phyloP scores from a whole-genome alignment of 2,888 invertebrate genomes.

The Sinodicranocentrus sp. region DNA sequence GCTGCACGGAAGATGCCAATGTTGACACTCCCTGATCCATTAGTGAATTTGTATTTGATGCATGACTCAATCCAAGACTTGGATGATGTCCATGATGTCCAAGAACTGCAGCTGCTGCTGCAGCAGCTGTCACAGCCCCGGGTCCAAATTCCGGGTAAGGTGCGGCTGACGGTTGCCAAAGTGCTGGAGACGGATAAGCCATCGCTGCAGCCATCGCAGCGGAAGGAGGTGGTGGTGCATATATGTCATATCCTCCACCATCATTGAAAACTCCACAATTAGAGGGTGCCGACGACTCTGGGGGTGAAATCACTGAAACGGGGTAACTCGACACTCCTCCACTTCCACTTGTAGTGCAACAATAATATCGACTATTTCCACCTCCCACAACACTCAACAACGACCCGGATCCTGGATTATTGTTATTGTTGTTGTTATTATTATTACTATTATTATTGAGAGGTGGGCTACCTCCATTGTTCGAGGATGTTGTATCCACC shows the following conservation, averaged over 20 bases:
- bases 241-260: constrained; percentile 46
- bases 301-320: constrained; percentile 43
- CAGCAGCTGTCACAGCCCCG: constrained; percentile 26
- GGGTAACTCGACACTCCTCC: constrained; percentile 52
- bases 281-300: background rate
- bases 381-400: constrained; percentile 50
- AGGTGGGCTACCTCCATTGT: constrained; percentile 27
- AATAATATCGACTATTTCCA: constrained; percentile 46
- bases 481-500: constrained; percentile 11
- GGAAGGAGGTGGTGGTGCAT: constrained; percentile 44
- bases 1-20: constrained; percentile 8
- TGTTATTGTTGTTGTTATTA: no score
- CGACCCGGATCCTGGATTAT: constrained; percentile 38
- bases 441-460: constrained; percentile 34
- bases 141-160: constrained; percentile 47
- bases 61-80: constrained; percentile 17
- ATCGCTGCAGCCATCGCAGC: constrained; percentile 52
- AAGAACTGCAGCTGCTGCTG: constrained; percentile 36
- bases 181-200: constrained; percentile 41
- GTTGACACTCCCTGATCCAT: background rate
- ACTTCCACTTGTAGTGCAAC: constrained; percentile 47
- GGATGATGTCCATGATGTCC: constrained; percentile 48
- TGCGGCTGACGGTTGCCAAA: constrained; percentile 37
- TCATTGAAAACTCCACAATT: background rate
- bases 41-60: background rate